A percentile compares a stretch with the other conserved stretches of the same genome.
These are phyloP conservation scores for Syngnathus acus DNA, from an alignment of 2,797 vertebrate species.

Conservation along the genomic window DNA sequence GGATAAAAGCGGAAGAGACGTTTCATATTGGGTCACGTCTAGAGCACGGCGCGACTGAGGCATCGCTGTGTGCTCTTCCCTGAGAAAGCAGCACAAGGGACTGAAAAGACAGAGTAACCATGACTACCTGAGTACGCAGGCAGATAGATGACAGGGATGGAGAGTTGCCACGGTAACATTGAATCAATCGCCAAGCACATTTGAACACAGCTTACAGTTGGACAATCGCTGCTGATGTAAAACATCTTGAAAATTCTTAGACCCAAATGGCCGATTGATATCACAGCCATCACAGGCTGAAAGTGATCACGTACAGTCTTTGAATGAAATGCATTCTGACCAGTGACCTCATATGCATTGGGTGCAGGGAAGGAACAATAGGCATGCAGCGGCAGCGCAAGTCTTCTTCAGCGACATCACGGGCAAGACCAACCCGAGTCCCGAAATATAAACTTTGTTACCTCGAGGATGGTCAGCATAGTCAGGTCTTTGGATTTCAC, in stretches of 20 bases:
- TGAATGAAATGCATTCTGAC: too few relatives aligned
- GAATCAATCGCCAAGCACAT: conserved; percentile 35
- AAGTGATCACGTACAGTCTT: too few relatives aligned
- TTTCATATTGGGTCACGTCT: too few relatives aligned
- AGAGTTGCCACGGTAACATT: conserved; percentile 56
- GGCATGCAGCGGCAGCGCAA: too few relatives aligned
- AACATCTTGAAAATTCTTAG: neutral
- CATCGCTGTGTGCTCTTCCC: conserved; percentile 5
- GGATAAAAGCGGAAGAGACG: neutral
- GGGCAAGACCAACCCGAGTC: too few relatives aligned
- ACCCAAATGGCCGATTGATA: too few relatives aligned
- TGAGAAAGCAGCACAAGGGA: conserved; percentile 31
- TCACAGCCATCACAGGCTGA: too few relatives aligned
- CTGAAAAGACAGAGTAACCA: conserved; percentile 56
- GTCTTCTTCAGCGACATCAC: too few relatives aligned
- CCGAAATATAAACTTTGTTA: conserved; percentile 54
- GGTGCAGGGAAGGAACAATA: too few relatives aligned
- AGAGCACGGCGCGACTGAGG: neutral
- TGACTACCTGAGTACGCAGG: conserved; percentile 53
- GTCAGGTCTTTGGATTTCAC: conserved; percentile 94
- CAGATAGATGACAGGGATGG: conserved; percentile 40
- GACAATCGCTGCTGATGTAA: neutral
- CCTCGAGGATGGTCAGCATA: conserved; percentile 97
- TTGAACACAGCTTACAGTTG: conserved; percentile 16
- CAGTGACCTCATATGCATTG: too few relatives aligned